These are phyloP conservation scores for Lepidochitona cinerea DNA, from an alignment of 2,888 invertebrate genomes.

Conservation along the genomic window DNA sequence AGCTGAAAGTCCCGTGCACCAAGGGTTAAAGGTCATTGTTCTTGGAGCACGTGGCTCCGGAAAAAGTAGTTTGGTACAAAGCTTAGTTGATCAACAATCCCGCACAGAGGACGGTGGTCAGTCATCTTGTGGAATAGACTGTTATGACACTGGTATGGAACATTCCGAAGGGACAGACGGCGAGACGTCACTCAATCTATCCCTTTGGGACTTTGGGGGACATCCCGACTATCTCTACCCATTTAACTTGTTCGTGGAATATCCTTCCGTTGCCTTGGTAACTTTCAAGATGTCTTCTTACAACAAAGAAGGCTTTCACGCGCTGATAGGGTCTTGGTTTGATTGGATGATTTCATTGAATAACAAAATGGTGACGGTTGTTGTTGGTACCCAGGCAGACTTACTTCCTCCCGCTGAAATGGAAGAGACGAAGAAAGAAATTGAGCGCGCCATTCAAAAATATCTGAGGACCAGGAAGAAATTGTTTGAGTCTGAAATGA, in stretches of 20 bases:
- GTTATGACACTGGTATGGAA: constrained; percentile 55
- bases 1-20: constrained; percentile 53
- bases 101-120: constrained; percentile 58
- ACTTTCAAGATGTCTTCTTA: constrained; percentile 66
- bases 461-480: constrained; percentile 44
- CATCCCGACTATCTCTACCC: constrained; percentile 59
- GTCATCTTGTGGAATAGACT: constrained; percentile 56
- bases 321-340: constrained; percentile 64
- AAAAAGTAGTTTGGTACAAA: constrained; percentile 62
- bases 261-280: constrained; percentile 58
- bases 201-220: constrained; percentile 67
- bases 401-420: constrained; percentile 36
- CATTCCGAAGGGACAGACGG: constrained; percentile 23
- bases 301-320: constrained; percentile 48
- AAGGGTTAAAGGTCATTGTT: constrained; percentile 56
- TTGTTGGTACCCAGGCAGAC: constrained; percentile 67
- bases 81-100: constrained; percentile 64
- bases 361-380: constrained; percentile 59
- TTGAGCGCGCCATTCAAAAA: constrained; percentile 36
- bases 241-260: constrained; percentile 61
- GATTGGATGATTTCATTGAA: constrained; percentile 66
- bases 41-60: constrained; percentile 54
- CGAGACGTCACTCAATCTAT: constrained; percentile 45
- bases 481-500: constrained; percentile 53
- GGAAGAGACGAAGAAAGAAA: constrained; percentile 37